Evolutionary conservation across 2,113 vertebrate species (phyloP).

Genomic region (Cynoglossus semilaevis): DNA sequence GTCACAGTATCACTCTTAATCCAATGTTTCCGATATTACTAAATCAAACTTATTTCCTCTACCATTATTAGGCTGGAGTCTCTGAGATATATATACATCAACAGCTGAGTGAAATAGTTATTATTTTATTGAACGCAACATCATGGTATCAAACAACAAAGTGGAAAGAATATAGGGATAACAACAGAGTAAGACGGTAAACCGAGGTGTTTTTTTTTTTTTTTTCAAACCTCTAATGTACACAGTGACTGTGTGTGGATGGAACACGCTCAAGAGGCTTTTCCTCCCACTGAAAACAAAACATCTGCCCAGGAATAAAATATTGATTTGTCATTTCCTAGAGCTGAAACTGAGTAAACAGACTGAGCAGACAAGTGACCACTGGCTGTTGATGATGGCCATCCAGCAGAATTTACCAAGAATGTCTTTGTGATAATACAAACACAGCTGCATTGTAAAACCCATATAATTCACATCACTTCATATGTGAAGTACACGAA

Average conservation of each 20-base stretch:
- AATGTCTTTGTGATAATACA: constrained; percentile 21
- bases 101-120: too few relatives aligned
- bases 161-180: constrained; percentile 28
- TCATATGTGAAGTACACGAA: background rate
- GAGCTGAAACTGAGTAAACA: constrained; percentile 51
- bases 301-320: constrained; percentile 63
- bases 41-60: too few relatives aligned
- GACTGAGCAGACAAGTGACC: constrained; percentile 39
- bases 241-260: constrained; percentile 56
- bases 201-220: background rate
- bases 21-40: too few relatives aligned
- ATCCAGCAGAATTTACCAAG: constrained; percentile 20
- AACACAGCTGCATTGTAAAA: constrained; percentile 9
- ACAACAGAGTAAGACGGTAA: too few relatives aligned
- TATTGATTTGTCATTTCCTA: constrained; percentile 68
- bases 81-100: too few relatives aligned
- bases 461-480: background rate
- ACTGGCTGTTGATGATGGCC: constrained; percentile 34
- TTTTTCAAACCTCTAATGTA: constrained; percentile 61
- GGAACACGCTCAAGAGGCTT: constrained; percentile 49
- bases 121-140: too few relatives aligned
- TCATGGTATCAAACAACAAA: too few relatives aligned
- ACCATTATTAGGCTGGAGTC: too few relatives aligned
- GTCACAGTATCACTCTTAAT: too few relatives aligned
- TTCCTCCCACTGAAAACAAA: constrained; percentile 61